Base-by-base conservation (phyloP, 2,888 invertebrate genomes). In the Agapetus fuscipes region DNA sequence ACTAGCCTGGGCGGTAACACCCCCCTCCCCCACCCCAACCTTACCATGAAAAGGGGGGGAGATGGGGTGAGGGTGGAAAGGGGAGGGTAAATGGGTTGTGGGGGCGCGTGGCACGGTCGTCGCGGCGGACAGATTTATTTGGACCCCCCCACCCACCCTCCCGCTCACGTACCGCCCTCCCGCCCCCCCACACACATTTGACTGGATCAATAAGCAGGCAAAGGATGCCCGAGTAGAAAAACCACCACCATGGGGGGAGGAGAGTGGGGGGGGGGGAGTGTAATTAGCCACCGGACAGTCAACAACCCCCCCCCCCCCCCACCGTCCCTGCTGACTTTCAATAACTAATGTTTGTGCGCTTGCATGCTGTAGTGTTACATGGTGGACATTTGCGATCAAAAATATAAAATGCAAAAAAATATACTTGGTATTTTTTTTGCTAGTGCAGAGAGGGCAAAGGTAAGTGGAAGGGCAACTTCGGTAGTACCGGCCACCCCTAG, bases 161-260 rank as follows among this genome's bases (percentile, higher is more conserved):
- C 46, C 36, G 31, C 37, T 31, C 34, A 24, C 44, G 34, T 30
- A 43, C 43, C 45, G 30, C 41, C 48, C 41, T 31, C 42, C 40
- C 38, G 47, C 65, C 64, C 64, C 64, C 67, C 66, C 67, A 67
- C 69, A 66, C 66, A 70, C 70, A 71, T 70, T 71, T 70, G 69
- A 70, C 70, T 70, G 69, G 70, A 70, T 70, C 70, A 70, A 70
- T 70, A 70, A 70, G 70, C 70, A 69, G 69, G 70, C 69, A 70
- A 69, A 70, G 70, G 70, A 70, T 70, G 70, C 68, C 70, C 67
- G 70, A 70, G 69, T 65, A 69, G 69, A 70, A 70, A 70, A 70
- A 69, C 69, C 69, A 69, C 67, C 67, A 67, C 40, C 44, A 9
- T 9, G 7, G 27, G n/a, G 27, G 7, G n/a, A 3, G 7, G 27